phyloP scores from a whole-genome alignment of 1,140 invertebrate species.

The Anagrus nilaparvatae region DNA sequence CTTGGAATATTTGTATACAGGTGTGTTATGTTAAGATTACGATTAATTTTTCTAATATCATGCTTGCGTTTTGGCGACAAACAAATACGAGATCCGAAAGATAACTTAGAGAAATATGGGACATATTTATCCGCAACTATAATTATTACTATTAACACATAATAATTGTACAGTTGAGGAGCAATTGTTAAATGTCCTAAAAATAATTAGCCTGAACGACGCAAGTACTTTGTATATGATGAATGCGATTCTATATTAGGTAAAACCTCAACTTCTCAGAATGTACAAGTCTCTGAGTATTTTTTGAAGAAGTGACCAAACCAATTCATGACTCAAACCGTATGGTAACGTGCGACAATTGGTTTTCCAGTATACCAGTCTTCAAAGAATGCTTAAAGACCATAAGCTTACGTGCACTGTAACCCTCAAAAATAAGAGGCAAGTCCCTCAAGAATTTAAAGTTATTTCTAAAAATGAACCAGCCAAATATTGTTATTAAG shows the following conservation, averaged over 20 bases:
- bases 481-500: too few relatives aligned
- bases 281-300: slow-evolving; percentile 1
- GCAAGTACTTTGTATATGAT: slow-evolving; percentile 14
- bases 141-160: slow-evolving; percentile 10
- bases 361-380: too few relatives aligned
- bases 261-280: slow-evolving; percentile 16
- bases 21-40: slow-evolving; percentile 22
- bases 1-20: slow-evolving; percentile 17
- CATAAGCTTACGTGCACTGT: too few relatives aligned
- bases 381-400: too few relatives aligned
- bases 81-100: slow-evolving; percentile 20
- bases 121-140: slow-evolving; percentile 21
- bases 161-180: slow-evolving; percentile 27
- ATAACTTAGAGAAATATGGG: slow-evolving; percentile 32
- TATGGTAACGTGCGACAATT: slow-evolving; percentile 31
- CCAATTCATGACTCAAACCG: slow-evolving; percentile 22
- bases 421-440: too few relatives aligned
- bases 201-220: slow-evolving; percentile 12
- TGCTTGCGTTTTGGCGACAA: slow-evolving; percentile 31
- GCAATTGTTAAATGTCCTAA: slow-evolving; percentile 22
- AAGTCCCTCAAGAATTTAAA: too few relatives aligned
- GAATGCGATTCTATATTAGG: slow-evolving; percentile 27
- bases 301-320: slow-evolving; percentile 8
- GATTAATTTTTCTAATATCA: slow-evolving; percentile 30
- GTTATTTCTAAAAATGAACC: too few relatives aligned